Evolutionary conservation across 2,888 invertebrate genomes (phyloP).

Genomic region (Drosophila lutescens): DNA sequence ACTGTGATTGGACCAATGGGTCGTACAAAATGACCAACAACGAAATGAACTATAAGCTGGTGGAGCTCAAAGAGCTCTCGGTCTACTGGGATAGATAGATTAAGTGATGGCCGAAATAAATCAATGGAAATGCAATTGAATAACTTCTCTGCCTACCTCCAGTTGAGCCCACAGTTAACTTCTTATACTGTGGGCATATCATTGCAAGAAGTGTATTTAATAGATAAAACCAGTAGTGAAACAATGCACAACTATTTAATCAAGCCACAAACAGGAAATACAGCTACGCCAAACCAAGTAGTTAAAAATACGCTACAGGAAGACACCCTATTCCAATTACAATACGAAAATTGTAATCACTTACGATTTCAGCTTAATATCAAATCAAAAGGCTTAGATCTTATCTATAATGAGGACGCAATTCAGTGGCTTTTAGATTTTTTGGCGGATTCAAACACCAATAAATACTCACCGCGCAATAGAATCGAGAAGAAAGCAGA

Average conservation of each 20-base stretch:
- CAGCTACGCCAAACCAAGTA: slow-evolving; percentile 43
- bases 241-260: slow-evolving; percentile 93
- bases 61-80: slow-evolving; percentile 94
- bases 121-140: slow-evolving; percentile 92
- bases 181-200: slow-evolving; percentile 92
- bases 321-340: slow-evolving; percentile 92
- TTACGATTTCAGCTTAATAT: slow-evolving; percentile 87
- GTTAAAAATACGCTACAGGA: slow-evolving; percentile 62
- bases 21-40: slow-evolving; percentile 87
- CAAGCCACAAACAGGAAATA: slow-evolving; percentile 88
- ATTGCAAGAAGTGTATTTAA: slow-evolving; percentile 91
- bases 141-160: slow-evolving; percentile 90
- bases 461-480: slow-evolving; percentile 64
- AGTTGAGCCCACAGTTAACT: slow-evolving; percentile 93
- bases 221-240: slow-evolving; percentile 91
- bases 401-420: slow-evolving; percentile 92
- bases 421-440: slow-evolving; percentile 91
- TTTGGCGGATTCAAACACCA: slow-evolving; percentile 87
- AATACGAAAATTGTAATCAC: slow-evolving; percentile 89
- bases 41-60: slow-evolving; percentile 91
- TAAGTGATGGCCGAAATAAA: slow-evolving; percentile 35
- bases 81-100: slow-evolving; percentile 92
- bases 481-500: slow-evolving; percentile 49
- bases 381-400: slow-evolving; percentile 93
- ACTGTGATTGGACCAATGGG: slow-evolving; percentile 92